Evolutionary conservation across 2,113 vertebrate species (phyloP), one percentile per base, ranked within the genome.

Genomic region (Nestor notabilis): DNA sequence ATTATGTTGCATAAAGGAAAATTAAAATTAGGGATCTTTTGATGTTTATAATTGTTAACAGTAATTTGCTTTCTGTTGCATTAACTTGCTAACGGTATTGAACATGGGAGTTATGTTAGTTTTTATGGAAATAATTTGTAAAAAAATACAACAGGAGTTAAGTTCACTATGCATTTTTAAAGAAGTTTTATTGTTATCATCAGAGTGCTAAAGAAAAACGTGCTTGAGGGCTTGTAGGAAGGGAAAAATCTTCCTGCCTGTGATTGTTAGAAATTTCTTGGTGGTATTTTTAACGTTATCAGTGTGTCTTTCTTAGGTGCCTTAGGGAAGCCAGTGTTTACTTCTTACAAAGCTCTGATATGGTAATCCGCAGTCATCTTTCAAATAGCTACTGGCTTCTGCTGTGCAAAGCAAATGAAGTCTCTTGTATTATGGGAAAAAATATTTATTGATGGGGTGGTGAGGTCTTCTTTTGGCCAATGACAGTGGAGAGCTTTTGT

Each of bases 251-350:
- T 44, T 74, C 55, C 43, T 85, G 66, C n/a, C 69, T 90, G 33
- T 91, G 64, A 85, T 31, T 87, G 69, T 95, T 89, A 79, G 82
- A 95, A 93, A 95, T 96, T 90, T 94, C 78, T 83, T 95, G 35
- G 65, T 81, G 80, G 28, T 91, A 82, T 96, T 94, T 91, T 93
- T 87, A 89, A 92, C 53, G 58, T 89, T 95, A 95, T 95, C 72
- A 92, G 64, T 63, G 19, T 80, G 43, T 91, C 39, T 93, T 65
- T 75, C 72, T 85, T 50, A 60, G 50, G 14, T 95, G 84, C 89
- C 91, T 93, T 71, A 86, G 90, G 93, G 83, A 86, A 94, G 76
- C 68, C 28, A 66, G n/a, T 95, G 58, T 97, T 97, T 96, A 89
- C 66, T 96, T 91, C 92, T 87, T 71, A 93, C 16, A 75, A 93